phyloP scores from a whole-genome alignment of 2,888 invertebrate species.

The Bibio marci region DNA sequence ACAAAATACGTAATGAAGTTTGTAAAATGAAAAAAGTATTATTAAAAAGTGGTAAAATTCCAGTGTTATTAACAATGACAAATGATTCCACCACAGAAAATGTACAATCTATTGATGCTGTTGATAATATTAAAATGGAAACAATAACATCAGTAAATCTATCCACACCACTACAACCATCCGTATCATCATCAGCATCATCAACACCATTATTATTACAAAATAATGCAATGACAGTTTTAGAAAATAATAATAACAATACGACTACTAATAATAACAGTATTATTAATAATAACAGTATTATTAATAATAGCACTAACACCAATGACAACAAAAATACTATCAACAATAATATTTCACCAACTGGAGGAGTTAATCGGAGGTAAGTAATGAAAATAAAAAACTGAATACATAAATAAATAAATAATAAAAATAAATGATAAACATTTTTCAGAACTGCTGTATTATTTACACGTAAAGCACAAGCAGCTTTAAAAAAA shows the following conservation, averaged over 20 bases:
- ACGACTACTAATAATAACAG: too few species aligned
- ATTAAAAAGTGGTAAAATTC: constrained; percentile 11
- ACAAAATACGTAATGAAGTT: constrained; percentile 38
- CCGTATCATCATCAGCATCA: too few species aligned
- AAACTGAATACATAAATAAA: too few species aligned
- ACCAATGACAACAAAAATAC: constrained; percentile 21
- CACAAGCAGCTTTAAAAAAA: constrained; percentile 36
- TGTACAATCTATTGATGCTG: background rate
- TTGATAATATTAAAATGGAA: background rate
- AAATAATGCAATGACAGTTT: too few species aligned
- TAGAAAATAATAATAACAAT: too few species aligned
- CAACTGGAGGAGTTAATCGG: constrained; percentile 28
- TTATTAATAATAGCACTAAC: constrained; percentile 14
- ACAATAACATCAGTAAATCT: too few species aligned
- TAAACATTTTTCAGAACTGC: too few species aligned
- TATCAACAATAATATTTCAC: constrained; percentile 17
- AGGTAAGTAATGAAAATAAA: too few species aligned
- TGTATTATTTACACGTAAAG: constrained; percentile 61
- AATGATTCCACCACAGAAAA: background rate
- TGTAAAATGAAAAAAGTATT: constrained; percentile 31
- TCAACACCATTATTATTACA: too few species aligned
- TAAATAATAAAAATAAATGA: too few species aligned
- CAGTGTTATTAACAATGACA: constrained; percentile 15
- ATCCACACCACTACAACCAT: too few species aligned
- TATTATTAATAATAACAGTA: constrained; percentile 12